Percentiles rank a stretch among this genome's conserved stretches.
Evolutionary conservation across 2,797 vertebrate genomes (phyloP).

Genomic region (Onychomys torridus): DNA sequence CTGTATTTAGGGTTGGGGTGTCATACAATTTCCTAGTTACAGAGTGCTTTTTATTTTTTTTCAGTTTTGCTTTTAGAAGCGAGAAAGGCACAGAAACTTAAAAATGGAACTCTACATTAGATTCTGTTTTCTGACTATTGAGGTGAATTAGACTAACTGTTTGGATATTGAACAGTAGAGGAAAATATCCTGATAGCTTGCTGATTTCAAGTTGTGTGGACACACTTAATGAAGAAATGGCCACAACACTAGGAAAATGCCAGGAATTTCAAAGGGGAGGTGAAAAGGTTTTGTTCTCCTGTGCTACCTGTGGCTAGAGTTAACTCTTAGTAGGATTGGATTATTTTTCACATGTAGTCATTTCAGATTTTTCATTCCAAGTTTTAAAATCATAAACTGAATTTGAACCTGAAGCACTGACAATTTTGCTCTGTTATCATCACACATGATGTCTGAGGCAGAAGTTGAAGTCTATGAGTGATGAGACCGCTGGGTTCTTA

Average conservation of each 20-base stretch:
- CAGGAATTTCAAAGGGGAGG: constrained; percentile 22
- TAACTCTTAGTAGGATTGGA: not conserved
- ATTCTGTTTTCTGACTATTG: constrained; percentile 38
- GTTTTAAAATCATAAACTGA: constrained; percentile 34
- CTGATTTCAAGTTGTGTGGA: not conserved
- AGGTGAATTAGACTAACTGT: not conserved
- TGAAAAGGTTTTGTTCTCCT: not conserved
- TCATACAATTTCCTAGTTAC: constrained; percentile 63
- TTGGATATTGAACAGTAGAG: not conserved
- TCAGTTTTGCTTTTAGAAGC: constrained; percentile 48
- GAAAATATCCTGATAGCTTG: constrained; percentile 28
- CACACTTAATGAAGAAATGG: constrained; percentile 57
- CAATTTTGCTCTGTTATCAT: not conserved
- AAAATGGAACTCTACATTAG: constrained; percentile 35
- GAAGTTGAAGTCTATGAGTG: constrained; percentile 6
- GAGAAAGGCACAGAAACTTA: constrained; percentile 3
- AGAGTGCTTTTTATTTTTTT: constrained; percentile 47
- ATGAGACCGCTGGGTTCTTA: not conserved
- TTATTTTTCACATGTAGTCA: not conserved
- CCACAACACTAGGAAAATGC: constrained; percentile 38
- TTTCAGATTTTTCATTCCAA: constrained; percentile 42
- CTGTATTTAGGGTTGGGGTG: not conserved
- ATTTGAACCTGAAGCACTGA: not conserved
- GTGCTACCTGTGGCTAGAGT: not conserved
- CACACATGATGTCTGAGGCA: not conserved